A percentile compares a stretch with the other conserved stretches of the same genome.
phyloP scores from a whole-genome alignment of 2,113 vertebrate genomes.

The Setophaga coronata region DNA sequence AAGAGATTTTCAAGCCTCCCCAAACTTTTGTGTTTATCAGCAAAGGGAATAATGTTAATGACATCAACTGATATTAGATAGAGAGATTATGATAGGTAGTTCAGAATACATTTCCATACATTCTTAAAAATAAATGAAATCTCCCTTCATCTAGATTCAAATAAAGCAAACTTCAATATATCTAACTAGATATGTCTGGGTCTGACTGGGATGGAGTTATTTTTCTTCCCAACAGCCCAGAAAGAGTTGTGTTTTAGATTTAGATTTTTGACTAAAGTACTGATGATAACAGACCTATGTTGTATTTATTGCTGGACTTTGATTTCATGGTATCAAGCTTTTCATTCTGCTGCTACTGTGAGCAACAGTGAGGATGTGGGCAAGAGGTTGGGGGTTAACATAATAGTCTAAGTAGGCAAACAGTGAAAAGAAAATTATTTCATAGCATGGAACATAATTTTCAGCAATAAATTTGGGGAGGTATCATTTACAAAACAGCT shows the following conservation, averaged over 20 bases:
- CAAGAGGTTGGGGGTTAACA: neutral
- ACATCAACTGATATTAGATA: neutral
- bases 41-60: neutral
- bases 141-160: neutral
- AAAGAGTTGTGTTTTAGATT: neutral
- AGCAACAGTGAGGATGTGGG: neutral
- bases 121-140: neutral
- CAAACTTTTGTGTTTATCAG: neutral
- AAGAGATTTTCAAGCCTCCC: neutral
- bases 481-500: neutral
- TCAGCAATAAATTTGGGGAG: neutral
- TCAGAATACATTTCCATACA: neutral
- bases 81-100: neutral
- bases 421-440: neutral
- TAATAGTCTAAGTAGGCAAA: neutral
- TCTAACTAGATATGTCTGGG: neutral
- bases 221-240: neutral
- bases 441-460: neutral
- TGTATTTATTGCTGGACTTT: neutral
- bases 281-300: neutral
- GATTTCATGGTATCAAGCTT: neutral
- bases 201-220: neutral
- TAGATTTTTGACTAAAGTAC: neutral
- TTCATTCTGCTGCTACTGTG: neutral
- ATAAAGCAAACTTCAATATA: neutral